These are phyloP conservation scores for Frankliniella intonsa DNA, from an alignment of 2,888 invertebrate species.

Conservation along the genomic window DNA sequence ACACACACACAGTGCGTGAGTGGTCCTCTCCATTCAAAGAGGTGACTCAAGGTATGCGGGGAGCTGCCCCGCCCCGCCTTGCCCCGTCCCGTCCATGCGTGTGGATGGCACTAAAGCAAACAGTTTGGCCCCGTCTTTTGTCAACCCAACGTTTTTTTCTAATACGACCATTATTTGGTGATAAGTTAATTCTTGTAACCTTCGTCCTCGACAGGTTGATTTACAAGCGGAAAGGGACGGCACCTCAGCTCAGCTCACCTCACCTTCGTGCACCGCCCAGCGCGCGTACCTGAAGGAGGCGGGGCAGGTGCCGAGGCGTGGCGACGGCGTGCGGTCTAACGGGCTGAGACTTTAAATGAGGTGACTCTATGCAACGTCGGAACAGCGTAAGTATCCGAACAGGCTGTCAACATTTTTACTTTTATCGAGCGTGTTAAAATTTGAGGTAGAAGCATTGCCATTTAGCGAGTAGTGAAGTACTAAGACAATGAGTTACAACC, in stretches of 20 bases:
- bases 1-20: too few relatives aligned
- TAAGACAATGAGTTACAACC: too few relatives aligned
- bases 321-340: not conserved
- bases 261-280: not conserved
- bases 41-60: not conserved
- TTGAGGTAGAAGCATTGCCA: too few relatives aligned
- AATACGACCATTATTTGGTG: not conserved
- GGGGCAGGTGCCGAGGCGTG: not conserved
- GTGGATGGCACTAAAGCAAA: not conserved
- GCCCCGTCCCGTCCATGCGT: not conserved
- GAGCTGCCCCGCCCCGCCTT: too few relatives aligned
- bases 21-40: not conserved
- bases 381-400: too few relatives aligned
- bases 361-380: too few relatives aligned
- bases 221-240: not conserved
- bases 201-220: not conserved
- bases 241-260: too few relatives aligned
- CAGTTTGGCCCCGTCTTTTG: too few relatives aligned
- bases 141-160: not conserved
- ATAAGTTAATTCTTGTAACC: constrained; percentile 1
- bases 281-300: not conserved
- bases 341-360: not conserved
- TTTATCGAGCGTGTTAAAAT: too few relatives aligned
- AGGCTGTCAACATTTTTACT: too few relatives aligned
- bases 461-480: too few relatives aligned